A percentile compares a stretch with the other conserved stretches of the same genome.
phyloP scores from a whole-genome alignment of 2,888 invertebrate genomes.

The Ennomos erosarius region DNA sequence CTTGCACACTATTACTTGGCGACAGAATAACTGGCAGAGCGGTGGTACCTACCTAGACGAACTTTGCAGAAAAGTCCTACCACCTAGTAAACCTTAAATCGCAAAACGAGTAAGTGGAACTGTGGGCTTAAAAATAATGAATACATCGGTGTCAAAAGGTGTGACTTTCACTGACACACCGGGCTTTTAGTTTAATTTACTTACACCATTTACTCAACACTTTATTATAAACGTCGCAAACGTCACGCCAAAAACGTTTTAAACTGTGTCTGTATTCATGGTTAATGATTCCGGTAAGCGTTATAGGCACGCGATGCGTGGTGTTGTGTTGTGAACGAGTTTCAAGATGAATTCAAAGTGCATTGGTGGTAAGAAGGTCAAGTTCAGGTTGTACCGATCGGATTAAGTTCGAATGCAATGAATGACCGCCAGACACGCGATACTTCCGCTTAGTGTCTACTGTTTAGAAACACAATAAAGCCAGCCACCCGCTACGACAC shows the following conservation, averaged over 20 bases:
- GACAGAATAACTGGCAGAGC: too few relatives aligned
- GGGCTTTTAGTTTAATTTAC: slow-evolving; percentile 20
- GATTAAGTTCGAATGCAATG: slow-evolving; percentile 9
- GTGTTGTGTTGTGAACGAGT: too few relatives aligned
- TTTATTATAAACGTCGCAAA: too few relatives aligned
- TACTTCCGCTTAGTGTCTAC: not conserved
- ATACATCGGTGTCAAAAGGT: slow-evolving; percentile 17
- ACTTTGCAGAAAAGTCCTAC: too few relatives aligned
- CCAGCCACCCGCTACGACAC: too few relatives aligned
- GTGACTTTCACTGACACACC: slow-evolving; percentile 30
- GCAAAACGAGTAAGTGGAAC: slow-evolving; percentile 6
- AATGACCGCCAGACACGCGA: slow-evolving; percentile 11
- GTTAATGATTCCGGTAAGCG: not conserved
- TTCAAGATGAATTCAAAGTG: slow-evolving; percentile 8
- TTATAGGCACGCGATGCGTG: not conserved
- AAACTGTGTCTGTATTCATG: not conserved
- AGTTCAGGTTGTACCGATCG: slow-evolving; percentile 14
- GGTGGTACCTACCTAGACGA: too few relatives aligned
- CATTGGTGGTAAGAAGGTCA: slow-evolving; percentile 16
- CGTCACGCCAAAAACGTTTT: slow-evolving; percentile 18
- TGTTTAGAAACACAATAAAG: not conserved
- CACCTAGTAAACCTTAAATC: too few relatives aligned
- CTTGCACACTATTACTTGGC: too few relatives aligned
- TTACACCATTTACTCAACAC: slow-evolving; percentile 1
- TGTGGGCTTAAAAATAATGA: slow-evolving; percentile 7